Base-by-base conservation (phyloP, 2,113 vertebrate genomes). In the Cromileptes altivelis region DNA sequence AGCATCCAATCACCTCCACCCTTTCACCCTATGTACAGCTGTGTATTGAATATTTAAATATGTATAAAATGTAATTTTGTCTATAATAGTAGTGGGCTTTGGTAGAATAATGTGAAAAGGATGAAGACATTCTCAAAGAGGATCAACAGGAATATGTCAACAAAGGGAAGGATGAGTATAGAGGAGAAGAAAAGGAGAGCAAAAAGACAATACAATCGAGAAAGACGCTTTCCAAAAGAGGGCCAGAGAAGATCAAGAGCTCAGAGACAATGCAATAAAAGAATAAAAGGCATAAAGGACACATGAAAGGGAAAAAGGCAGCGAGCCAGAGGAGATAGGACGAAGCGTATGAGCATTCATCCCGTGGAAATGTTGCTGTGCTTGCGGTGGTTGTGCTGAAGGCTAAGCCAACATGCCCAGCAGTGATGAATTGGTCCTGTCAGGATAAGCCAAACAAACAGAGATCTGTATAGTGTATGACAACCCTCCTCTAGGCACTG, bases 381-480 rank as follows among this genome's bases (percentile, higher is more conserved):
- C 84, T 82, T 21, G 82, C 53, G 82, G 65, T 79, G 90, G 70
- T 57, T n/a, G 58, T 49, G 84, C 88, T 82, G 85, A 80, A 74
- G 83, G 88, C 90, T 58, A 75, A 85, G 86, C 85, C 89, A 83
- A 82, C 89, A 56, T 78, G 88, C 52, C 74, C 88, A 69, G 78
- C 78, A 63, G 90, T 93, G 92, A 92, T 91, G 87, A 91, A 91
- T 91, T 70, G 80, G 78, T 55, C 82, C 84, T 88, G 91, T 92
- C 92, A 91, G 84, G 70, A 87, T 82, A 88, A 93, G 82, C 84
- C 91, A 90, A 90, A 92, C 89, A 91, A 91, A 91, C 88, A 81
- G 83, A 89, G 88, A 89, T 88, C 33, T 77, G 88, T 83, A 83
- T 4, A 64, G 85, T 37, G 82, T 56, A 75, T 89, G 91, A 93